phyloP scores from a whole-genome alignment of 2,797 vertebrate species.

The Zenarchopterus dispar region DNA sequence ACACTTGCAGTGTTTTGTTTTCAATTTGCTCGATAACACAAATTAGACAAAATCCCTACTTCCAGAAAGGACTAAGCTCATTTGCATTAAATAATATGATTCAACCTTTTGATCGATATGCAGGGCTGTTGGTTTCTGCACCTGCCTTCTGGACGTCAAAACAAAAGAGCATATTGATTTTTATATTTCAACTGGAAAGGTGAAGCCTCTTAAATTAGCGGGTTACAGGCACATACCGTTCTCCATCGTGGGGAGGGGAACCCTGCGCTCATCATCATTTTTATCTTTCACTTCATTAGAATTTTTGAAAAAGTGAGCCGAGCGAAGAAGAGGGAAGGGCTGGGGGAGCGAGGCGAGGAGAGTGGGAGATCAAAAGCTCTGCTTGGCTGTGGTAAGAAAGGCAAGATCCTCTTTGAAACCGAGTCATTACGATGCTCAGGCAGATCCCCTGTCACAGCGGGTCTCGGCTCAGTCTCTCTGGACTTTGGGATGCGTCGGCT shows the following conservation, averaged over 20 bases:
- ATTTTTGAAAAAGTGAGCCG: conserved; percentile 48
- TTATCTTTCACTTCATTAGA: conserved; percentile 70
- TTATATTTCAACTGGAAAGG: conserved; percentile 73
- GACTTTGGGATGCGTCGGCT: conserved; percentile 57
- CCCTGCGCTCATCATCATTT: conserved; percentile 48
- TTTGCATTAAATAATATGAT: conserved; percentile 76
- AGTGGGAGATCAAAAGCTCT: conserved; percentile 71
- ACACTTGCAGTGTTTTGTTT: conserved; percentile 37
- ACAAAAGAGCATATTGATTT: conserved; percentile 67
- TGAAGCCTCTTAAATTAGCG: conserved; percentile 70
- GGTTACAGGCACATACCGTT: conserved; percentile 21
- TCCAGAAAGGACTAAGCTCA: conserved; percentile 47
- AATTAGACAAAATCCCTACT: conserved; percentile 50
- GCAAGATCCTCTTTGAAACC: conserved; percentile 71
- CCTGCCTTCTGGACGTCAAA: conserved; percentile 41
- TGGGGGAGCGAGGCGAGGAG: conserved; percentile 6
- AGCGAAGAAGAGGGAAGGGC: conserved; percentile 5
- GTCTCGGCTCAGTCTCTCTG: conserved; percentile 42
- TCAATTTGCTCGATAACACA: conserved; percentile 60
- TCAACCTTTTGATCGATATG: conserved; percentile 68
- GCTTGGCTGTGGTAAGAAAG: conserved; percentile 57
- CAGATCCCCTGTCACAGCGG: conserved; percentile 55
- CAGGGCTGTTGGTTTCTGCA: conserved; percentile 54
- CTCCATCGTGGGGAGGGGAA: neutral
- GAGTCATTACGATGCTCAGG: conserved; percentile 69